Evolutionary conservation across 2,797 vertebrate species (phyloP).

Genomic region (Smutsia temminckii): DNA sequence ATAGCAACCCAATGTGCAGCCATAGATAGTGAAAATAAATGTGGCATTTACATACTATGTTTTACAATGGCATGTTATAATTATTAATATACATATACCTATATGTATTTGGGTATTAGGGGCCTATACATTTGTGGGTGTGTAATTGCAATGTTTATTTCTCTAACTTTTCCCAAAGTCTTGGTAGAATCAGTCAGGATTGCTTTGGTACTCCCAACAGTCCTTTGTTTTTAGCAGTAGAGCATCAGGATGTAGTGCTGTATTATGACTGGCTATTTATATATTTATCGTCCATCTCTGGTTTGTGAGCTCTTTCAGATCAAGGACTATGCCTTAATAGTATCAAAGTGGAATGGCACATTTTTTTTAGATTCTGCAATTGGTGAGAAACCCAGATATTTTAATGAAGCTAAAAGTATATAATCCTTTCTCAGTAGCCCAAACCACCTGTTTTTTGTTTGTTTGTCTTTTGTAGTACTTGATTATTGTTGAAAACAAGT

Average conservation of each 20-base stretch:
- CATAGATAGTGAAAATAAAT: constrained; percentile 41
- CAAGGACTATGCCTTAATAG: not conserved
- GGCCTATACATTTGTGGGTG: not conserved
- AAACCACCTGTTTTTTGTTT: not conserved
- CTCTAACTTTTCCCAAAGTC: not conserved
- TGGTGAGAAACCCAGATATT: not conserved
- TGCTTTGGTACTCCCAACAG: not conserved
- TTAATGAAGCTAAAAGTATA: not conserved
- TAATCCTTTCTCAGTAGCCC: not conserved
- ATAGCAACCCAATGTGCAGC: constrained; percentile 48
- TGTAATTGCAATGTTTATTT: not conserved
- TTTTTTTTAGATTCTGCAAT: not conserved
- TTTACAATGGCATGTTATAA: not conserved
- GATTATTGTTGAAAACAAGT: not conserved
- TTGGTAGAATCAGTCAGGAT: not conserved
- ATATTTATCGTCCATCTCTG: not conserved
- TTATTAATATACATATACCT: not conserved
- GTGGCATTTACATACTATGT: not conserved
- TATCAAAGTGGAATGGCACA: not conserved
- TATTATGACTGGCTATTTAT: not conserved
- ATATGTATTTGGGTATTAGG: not conserved
- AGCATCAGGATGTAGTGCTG: not conserved
- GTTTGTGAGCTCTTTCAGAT: not conserved
- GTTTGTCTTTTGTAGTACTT: not conserved
- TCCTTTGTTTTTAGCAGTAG: not conserved